Evolutionary conservation across 1,140 invertebrate species (phyloP).

Genomic region (Dolichoris vasculosae): DNA sequence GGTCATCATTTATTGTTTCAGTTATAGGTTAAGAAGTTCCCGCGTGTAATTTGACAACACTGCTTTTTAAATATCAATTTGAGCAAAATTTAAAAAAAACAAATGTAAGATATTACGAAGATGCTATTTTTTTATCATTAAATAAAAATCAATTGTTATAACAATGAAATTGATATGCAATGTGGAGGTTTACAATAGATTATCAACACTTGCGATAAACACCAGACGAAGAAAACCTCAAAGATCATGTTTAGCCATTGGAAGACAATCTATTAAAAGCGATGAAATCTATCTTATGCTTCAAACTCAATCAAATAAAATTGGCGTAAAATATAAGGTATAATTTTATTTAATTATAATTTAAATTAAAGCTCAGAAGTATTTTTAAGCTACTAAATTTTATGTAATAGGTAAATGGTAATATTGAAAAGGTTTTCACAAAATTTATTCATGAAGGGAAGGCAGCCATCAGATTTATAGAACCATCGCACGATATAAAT

Average conservation of each 20-base stretch:
- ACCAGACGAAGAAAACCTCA: slow-evolving; percentile 68
- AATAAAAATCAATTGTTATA: slow-evolving; percentile 32
- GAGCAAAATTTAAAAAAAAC: neutral
- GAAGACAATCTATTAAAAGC: slow-evolving; percentile 77
- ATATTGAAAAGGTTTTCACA: slow-evolving; percentile 80
- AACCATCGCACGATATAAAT: slow-evolving; percentile 81
- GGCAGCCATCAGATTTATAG: slow-evolving; percentile 81
- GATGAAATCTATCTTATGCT: slow-evolving; percentile 78
- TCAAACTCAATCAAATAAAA: slow-evolving; percentile 80
- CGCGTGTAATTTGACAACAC: neutral
- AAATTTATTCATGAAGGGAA: slow-evolving; percentile 84
- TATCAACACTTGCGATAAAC: slow-evolving; percentile 69
- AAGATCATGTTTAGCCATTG: slow-evolving; percentile 77
- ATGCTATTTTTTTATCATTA: slow-evolving; percentile 28
- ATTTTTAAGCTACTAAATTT: slow-evolving; percentile 48
- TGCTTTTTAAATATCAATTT: neutral
- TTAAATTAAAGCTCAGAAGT: neutral
- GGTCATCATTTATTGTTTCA: neutral
- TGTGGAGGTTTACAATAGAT: slow-evolving; percentile 79
- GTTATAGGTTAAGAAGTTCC: slow-evolving; percentile 15
- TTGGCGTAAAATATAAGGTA: slow-evolving; percentile 79
- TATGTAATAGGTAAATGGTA: slow-evolving; percentile 73
- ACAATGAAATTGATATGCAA: slow-evolving; percentile 82
- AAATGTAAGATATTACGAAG: neutral
- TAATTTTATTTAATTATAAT: slow-evolving; percentile 31